Base-by-base conservation (phyloP, 2,113 vertebrate species). In the Hemichromis elongatus region DNA sequence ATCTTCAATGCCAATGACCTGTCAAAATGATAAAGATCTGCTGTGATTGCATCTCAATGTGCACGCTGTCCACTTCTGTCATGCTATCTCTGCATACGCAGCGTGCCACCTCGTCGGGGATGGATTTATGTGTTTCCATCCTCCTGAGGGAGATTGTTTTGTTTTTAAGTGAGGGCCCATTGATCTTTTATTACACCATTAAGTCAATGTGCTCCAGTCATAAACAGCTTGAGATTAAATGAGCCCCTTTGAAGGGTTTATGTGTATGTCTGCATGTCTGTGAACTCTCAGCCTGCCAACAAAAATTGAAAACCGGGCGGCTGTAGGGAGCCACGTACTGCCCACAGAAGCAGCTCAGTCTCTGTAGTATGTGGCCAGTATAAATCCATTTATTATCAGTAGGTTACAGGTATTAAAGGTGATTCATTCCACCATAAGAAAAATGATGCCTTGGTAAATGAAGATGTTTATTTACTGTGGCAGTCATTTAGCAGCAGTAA, bases 121-220 rank as follows among this genome's bases (percentile, higher is more conserved):
- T 90, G 84, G 90, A 94, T 95, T 93, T 92, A 92, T 93, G 84
- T 90, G 77, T 87, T 88, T 82, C 84, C 78, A 53, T 89, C 79
- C 61, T 89, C 89, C 85, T 89, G 79, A 80, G 87, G 91, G 90
- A 92, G 92, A 95, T 91, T 92, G 92, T 95, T 95, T 94, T 90
- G 91, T 92, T 94, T 92, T 91, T 92, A 95, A 95, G 91, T 92
- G 87, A 93, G 79, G 77, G 66, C 87, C 92, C 92, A 94, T 93
- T 95, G 93, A 95, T 95, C 90, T 94, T 96, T 95, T 95, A 95
- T 94, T 94, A 94, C 86, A 55, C 92, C 81, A 90, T 95, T 93
- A 95, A 94, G 92, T 94, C 93, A 92, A 93, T 89, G 93, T 26
- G 83, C 91, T 91, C 75, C 85, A 61, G 90, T 94, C 90, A 93